Conservation (phyloP, 1,140 invertebrate species). For the Prorops nasuta region DNA sequence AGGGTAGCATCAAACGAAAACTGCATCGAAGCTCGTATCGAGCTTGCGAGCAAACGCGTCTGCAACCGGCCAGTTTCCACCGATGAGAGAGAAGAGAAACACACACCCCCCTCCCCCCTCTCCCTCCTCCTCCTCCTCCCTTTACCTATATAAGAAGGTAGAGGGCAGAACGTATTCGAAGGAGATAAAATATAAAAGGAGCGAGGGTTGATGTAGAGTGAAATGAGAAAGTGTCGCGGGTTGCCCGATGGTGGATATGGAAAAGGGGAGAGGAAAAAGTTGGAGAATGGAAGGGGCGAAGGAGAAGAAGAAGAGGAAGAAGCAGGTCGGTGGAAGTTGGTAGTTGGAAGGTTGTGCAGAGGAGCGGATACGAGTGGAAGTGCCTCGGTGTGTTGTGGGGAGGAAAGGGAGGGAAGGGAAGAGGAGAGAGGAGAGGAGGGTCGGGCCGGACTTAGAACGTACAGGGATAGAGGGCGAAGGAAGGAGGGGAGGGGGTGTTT, state of each 20-base stretch:
- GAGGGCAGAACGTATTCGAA: no score
- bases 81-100: no score
- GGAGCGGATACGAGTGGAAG: no score
- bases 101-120: no score
- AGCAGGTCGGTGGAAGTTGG: neutral
- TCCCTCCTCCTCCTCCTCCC: no score
- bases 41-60: neutral
- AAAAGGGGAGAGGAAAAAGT: conserved; percentile 14
- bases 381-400: conserved; percentile 1
- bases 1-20: conserved; percentile 23
- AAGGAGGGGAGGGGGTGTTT: conserved; percentile 13
- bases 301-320: conserved; percentile 8
- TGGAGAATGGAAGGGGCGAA: conserved; percentile 8
- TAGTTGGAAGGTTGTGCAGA: conserved; percentile 8
- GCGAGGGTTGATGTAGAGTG: no score
- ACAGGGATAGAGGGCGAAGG: conserved; percentile 10
- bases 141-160: no score
- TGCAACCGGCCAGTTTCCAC: no score
- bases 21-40: neutral
- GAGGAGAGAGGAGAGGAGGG: conserved; percentile 6
- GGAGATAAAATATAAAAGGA: no score
- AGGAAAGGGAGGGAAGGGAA: neutral
- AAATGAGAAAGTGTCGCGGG: no score
- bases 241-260: no score
- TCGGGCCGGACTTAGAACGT: neutral